These are phyloP conservation scores for Priocnemis perturbator DNA, from an alignment of 2,888 invertebrate species.

Conservation along the genomic window DNA sequence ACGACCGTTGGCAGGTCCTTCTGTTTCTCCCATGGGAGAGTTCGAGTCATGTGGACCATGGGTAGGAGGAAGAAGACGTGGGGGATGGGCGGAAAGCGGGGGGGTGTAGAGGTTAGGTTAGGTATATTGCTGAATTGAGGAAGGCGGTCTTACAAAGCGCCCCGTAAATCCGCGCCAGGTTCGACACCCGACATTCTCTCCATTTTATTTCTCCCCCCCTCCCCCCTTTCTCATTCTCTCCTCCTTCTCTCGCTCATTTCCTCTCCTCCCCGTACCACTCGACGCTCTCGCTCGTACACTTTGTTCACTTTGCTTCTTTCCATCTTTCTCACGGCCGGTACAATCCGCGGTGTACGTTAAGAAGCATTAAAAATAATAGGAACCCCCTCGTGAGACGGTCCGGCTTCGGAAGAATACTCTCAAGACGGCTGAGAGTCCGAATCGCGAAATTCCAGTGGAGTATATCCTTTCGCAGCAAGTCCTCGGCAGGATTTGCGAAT, in stretches of 20 bases:
- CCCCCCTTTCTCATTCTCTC: slow-evolving; percentile 17
- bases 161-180: slow-evolving; percentile 74
- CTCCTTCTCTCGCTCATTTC: slow-evolving; percentile 4
- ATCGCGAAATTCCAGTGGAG: slow-evolving; percentile 7
- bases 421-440: slow-evolving; percentile 4
- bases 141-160: slow-evolving; percentile 75
- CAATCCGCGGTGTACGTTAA: slow-evolving; percentile 48
- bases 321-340: slow-evolving; percentile 31
- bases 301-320: slow-evolving; percentile 9
- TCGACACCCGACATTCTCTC: slow-evolving; percentile 74
- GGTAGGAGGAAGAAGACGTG: slow-evolving; percentile 37
- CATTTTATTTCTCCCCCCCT: slow-evolving; percentile 64
- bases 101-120: slow-evolving; percentile 48
- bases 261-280: slow-evolving; percentile 19
- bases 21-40: slow-evolving; percentile 49
- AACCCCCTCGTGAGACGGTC: slow-evolving; percentile 29
- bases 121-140: slow-evolving; percentile 74
- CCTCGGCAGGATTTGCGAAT: too few relatives aligned
- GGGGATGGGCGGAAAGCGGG: slow-evolving; percentile 32
- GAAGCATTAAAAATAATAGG: slow-evolving; percentile 72
- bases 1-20: slow-evolving; percentile 53
- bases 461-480: too few relatives aligned
- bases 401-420: not conserved
- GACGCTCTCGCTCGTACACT: slow-evolving; percentile 27
- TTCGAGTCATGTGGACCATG: slow-evolving; percentile 46